phyloP scores from a whole-genome alignment of 2,797 vertebrate species.

The Coracias cyanogaster region DNA sequence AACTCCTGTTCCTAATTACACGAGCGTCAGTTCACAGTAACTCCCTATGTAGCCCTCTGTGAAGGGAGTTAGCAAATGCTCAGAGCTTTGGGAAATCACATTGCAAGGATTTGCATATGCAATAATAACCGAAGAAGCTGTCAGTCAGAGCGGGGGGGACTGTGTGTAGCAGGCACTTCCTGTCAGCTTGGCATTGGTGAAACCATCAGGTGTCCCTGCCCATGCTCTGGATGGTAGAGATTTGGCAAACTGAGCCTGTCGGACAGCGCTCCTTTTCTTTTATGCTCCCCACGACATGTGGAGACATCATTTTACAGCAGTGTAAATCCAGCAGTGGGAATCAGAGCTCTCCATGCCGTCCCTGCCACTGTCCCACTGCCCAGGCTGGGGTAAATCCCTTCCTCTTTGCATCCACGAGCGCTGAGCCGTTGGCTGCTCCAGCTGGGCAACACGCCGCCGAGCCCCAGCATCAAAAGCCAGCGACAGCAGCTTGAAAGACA shows the following conservation, averaged over 20 bases:
- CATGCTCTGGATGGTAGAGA: neutral
- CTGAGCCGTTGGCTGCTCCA: neutral
- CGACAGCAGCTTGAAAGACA: neutral
- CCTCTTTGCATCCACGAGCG: fast-evolving
- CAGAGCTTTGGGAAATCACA: neutral
- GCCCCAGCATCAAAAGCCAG: neutral
- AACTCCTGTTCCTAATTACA: constrained; percentile 11
- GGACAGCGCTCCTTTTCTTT: neutral
- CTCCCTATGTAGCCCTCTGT: neutral
- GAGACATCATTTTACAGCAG: neutral
- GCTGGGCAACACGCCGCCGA: neutral
- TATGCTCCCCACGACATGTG: fast-evolving
- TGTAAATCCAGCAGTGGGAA: fast-evolving
- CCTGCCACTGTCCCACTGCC: fast-evolving
- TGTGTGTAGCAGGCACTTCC: neutral
- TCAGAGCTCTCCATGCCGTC: neutral
- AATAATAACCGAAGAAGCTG: neutral
- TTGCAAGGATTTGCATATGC: neutral
- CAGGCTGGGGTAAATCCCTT: neutral
- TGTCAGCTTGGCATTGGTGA: neutral
- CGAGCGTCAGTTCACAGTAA: neutral
- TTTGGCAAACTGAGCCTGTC: fast-evolving
- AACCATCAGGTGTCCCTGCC: neutral
- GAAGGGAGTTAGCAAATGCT: neutral
- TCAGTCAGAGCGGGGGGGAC: fast-evolving